These are phyloP conservation scores for Coelogynopora nodosa DNA, from an alignment of 2,888 invertebrate genomes.

Conservation along the genomic window DNA sequence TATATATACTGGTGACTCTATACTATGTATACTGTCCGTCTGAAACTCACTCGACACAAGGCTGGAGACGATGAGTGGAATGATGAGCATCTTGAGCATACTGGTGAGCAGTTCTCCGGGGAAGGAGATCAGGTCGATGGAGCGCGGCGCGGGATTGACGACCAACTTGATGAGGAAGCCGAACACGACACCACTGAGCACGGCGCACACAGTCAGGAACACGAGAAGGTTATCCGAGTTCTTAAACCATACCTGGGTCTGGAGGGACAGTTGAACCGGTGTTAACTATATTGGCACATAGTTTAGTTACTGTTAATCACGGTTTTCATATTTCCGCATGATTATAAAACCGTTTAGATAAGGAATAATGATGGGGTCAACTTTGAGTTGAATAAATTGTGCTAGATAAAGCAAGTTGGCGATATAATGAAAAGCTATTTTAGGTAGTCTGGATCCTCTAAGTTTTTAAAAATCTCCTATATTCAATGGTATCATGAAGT, in stretches of 20 bases:
- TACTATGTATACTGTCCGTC: not conserved
- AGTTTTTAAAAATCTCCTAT: too few species aligned
- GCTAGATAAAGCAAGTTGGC: too few species aligned
- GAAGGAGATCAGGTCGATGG: constrained; percentile 67
- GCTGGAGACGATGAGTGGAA: constrained; percentile 69
- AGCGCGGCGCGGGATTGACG: constrained; percentile 58
- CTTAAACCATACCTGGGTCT: constrained; percentile 33
- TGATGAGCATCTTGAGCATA: constrained; percentile 70
- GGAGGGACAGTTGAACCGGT: too few species aligned
- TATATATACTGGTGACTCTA: not conserved
- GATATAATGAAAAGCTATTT: too few species aligned
- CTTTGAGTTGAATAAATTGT: too few species aligned
- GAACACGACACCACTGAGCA: constrained; percentile 67
- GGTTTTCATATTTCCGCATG: too few species aligned
- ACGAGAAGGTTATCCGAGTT: constrained; percentile 65
- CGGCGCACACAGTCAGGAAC: constrained; percentile 66
- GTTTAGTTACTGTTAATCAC: too few species aligned
- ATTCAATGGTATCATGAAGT: too few species aligned
- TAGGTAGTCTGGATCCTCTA: too few species aligned
- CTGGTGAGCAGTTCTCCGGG: constrained; percentile 71
- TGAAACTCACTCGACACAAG: constrained; percentile 65
- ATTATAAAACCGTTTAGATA: too few species aligned
- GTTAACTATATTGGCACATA: too few species aligned
- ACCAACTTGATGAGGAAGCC: constrained; percentile 64
- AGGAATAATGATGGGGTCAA: too few species aligned